phyloP scores from a whole-genome alignment of 2,797 vertebrate genomes.

The Rhabdophis nuchalis region DNA sequence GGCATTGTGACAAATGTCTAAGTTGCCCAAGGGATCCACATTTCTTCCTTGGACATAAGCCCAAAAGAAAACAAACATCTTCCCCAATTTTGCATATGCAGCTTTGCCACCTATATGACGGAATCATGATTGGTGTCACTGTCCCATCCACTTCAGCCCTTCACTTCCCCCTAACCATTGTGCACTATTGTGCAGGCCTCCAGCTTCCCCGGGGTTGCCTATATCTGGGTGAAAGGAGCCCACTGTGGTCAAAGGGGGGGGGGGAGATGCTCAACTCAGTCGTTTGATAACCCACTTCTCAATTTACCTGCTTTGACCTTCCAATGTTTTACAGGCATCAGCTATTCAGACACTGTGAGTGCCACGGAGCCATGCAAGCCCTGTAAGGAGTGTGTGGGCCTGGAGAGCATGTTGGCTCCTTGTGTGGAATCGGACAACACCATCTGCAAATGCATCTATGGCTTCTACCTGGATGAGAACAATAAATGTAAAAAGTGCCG shows the following conservation, averaged over 20 bases:
- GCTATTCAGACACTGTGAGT: constrained; percentile 87
- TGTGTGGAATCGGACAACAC: constrained; percentile 94
- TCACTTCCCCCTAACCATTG: not conserved
- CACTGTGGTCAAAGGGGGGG: not conserved
- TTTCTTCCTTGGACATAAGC: not conserved
- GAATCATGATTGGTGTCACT: not conserved
- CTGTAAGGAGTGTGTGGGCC: constrained; percentile 83
- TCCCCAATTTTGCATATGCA: not conserved
- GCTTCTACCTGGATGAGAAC: constrained; percentile 72
- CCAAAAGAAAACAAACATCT: not conserved
- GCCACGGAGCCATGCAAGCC: constrained; percentile 80
- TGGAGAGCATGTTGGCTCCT: constrained; percentile 87
- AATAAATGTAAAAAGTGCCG: constrained; percentile 77
- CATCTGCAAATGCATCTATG: constrained; percentile 84
- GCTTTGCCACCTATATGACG: not conserved
- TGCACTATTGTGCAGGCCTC: not conserved
- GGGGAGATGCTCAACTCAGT: not conserved
- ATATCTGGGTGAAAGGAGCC: not conserved
- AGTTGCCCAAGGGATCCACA: not conserved
- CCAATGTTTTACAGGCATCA: constrained; percentile 78
- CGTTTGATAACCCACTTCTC: not conserved
- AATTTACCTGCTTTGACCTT: not conserved
- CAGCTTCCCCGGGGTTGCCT: not conserved
- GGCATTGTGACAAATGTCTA: not conserved
- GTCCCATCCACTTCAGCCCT: not conserved